Conservation (phyloP, 1,140 invertebrate species). For the Macrocentrus cingulum region DNA sequence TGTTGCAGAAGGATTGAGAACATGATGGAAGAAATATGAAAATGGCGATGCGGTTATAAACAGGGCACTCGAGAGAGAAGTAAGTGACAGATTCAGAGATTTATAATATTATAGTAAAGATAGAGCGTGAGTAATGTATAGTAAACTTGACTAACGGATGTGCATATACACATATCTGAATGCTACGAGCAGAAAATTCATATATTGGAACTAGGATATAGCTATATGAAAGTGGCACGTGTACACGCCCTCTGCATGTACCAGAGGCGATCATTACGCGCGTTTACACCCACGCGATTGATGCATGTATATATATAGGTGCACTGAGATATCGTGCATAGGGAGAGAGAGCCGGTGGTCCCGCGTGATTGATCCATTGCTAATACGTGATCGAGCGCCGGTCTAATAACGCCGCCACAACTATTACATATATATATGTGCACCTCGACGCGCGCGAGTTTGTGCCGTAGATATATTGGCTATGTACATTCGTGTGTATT, state of each 20-base stretch:
- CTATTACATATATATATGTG: neutral
- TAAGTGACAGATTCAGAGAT: too few species aligned
- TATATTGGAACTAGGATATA: neutral
- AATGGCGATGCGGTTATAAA: too few species aligned
- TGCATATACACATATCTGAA: too few species aligned
- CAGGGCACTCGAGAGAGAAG: too few species aligned
- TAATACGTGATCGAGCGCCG: slow-evolving; percentile 21
- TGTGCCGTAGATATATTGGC: neutral
- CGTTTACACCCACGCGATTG: slow-evolving; percentile 17
- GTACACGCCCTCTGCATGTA: neutral
- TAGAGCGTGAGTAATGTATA: too few species aligned
- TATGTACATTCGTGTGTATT: neutral
- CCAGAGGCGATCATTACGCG: slow-evolving; percentile 13
- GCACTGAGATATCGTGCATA: too few species aligned
- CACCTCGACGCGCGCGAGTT: neutral
- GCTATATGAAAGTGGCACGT: neutral
- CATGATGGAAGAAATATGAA: too few species aligned
- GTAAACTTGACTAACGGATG: too few species aligned
- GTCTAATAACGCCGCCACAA: slow-evolving; percentile 7
- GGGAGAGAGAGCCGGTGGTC: slow-evolving; percentile 1
- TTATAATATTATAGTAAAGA: too few species aligned
- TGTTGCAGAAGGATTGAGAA: too few species aligned
- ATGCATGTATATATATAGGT: neutral
- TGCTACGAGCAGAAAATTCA: slow-evolving; percentile 21
- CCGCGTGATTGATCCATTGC: slow-evolving; percentile 21